phyloP scores from a whole-genome alignment of 2,888 invertebrate genomes.

The Copidosoma aretas region DNA sequence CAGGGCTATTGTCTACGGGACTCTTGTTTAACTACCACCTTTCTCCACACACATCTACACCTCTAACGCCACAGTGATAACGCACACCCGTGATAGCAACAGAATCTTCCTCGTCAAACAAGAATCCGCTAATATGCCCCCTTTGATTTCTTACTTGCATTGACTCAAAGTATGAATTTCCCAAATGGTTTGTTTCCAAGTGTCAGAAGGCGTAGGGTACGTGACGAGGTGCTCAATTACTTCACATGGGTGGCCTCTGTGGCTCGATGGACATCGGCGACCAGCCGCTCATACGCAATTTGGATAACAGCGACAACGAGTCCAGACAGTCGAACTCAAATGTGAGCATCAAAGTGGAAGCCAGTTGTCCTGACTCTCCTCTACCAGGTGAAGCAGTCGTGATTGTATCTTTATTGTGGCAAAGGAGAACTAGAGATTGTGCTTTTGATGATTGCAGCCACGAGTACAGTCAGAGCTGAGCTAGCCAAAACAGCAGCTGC shows the following conservation, averaged over 20 bases:
- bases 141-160: too few species aligned
- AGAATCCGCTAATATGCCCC: too few species aligned
- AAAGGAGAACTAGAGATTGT: background rate
- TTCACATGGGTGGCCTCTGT: slow-evolving; percentile 78
- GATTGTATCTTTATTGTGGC: background rate
- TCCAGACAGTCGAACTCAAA: slow-evolving; percentile 45
- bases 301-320: slow-evolving; percentile 50
- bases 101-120: too few species aligned
- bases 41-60: too few species aligned
- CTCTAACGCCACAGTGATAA: too few species aligned
- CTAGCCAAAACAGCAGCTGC: slow-evolving; percentile 43
- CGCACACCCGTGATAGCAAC: too few species aligned
- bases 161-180: too few species aligned
- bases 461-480: slow-evolving; percentile 44
- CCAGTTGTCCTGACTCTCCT: slow-evolving; percentile 55
- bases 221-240: slow-evolving; percentile 82
- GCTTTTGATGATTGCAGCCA: slow-evolving; percentile 31
- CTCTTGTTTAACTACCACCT: too few species aligned
- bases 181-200: too few species aligned
- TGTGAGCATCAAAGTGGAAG: slow-evolving; percentile 45
- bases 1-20: too few species aligned
- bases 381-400: slow-evolving; percentile 49
- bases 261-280: slow-evolving; percentile 80
- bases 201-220: slow-evolving; percentile 85
- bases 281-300: slow-evolving; percentile 70